Evolutionary conservation across 2,888 invertebrate species (phyloP).

Genomic region (Drosophila peninsularis): DNA sequence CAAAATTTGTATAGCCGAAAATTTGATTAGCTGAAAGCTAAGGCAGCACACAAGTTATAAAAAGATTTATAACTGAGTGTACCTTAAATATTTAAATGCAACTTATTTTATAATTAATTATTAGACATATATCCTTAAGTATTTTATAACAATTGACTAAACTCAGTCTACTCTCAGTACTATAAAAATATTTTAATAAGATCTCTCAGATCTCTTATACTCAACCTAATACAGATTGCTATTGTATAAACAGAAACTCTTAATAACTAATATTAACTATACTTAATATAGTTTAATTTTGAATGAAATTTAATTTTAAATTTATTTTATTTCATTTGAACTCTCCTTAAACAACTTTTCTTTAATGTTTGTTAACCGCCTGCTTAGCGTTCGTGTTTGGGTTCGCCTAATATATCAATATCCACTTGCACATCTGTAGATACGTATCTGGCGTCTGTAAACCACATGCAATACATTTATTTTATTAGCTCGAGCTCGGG

Average conservation of each 20-base stretch:
- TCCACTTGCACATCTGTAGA: constrained; percentile 5
- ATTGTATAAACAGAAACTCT: too few relatives aligned
- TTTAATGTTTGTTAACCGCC: constrained; percentile 17
- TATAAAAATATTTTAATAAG: too few relatives aligned
- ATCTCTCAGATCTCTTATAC: too few relatives aligned
- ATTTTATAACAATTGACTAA: too few relatives aligned
- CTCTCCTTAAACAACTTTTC: constrained; percentile 5
- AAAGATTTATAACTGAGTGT: not conserved
- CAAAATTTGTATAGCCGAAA: not conserved
- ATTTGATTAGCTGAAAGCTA: not conserved
- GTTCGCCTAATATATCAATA: constrained; percentile 6
- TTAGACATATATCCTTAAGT: too few relatives aligned
- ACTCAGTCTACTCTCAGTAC: too few relatives aligned
- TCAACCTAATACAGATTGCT: too few relatives aligned
- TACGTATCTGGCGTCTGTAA: constrained; percentile 22
- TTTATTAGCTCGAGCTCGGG: constrained; percentile 39
- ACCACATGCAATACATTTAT: constrained; percentile 45
- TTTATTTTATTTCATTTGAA: constrained; percentile 8
- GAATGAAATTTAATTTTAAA: not conserved
- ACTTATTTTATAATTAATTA: too few relatives aligned
- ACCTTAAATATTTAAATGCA: not conserved
- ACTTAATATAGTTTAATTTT: not conserved
- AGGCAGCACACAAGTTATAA: not conserved
- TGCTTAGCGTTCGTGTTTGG: constrained; percentile 1
- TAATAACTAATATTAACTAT: not conserved